Percentiles rank a stretch among this genome's conserved stretches.
Conservation (phyloP, 1,140 invertebrate genomes). For the Cherax destructor region DNA sequence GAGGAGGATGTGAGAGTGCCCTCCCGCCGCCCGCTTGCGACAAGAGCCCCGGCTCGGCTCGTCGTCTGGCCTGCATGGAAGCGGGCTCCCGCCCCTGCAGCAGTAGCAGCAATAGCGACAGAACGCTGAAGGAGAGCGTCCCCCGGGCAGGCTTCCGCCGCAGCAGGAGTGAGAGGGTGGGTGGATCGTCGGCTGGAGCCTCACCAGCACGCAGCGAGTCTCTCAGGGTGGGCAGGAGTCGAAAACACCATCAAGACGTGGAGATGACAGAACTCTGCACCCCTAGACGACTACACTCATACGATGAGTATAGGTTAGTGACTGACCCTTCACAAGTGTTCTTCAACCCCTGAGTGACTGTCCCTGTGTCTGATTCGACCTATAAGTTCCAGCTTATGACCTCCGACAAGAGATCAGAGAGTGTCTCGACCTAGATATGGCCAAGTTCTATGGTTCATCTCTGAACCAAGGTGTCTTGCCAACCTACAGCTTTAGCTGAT, state of each 20-base stretch:
- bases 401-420: no score
- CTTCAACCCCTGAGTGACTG: no score
- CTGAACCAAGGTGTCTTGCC: no score
- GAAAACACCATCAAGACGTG: constrained; percentile 43
- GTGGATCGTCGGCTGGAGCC: constrained; percentile 16
- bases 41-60: constrained; percentile 47
- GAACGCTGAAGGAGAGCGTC: constrained; percentile 28
- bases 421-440: no score
- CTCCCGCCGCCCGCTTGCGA: constrained; percentile 30
- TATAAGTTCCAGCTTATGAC: no score
- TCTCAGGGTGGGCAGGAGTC: constrained; percentile 39
- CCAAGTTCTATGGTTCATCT: no score
- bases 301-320: constrained; percentile 59
- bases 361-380: no score
- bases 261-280: constrained; percentile 63
- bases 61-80: constrained; percentile 51
- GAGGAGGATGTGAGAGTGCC: background rate
- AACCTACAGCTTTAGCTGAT: no score
- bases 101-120: constrained; percentile 49
- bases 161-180: constrained; percentile 54
- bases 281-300: constrained; percentile 21
- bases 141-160: constrained; percentile 48
- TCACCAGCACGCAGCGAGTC: constrained; percentile 63
- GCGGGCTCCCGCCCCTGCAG: constrained; percentile 42
- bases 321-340: background rate